Evolutionary conservation across 2,113 vertebrate genomes (phyloP).

Genomic region (Corynorhinus townsendii): DNA sequence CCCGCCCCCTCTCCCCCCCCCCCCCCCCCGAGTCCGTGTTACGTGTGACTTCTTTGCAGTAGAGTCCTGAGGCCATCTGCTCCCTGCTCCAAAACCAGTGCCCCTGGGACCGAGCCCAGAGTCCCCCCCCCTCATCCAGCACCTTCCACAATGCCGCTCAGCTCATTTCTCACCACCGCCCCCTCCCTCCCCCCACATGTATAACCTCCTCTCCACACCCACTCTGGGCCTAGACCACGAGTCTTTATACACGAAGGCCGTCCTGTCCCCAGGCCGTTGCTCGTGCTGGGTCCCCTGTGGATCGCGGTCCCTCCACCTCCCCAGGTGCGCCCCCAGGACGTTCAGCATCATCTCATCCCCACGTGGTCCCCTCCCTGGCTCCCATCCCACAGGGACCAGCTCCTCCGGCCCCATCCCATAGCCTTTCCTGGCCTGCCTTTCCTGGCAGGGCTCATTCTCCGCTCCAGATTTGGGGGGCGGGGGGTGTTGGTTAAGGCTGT

Average conservation of each 20-base stretch:
- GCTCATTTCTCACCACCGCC: not conserved
- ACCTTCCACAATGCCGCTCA: not conserved
- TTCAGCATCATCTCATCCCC: not conserved
- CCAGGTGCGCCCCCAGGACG: not conserved
- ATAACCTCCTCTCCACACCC: not conserved
- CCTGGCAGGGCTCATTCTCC: not conserved
- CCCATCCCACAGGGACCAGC: not conserved
- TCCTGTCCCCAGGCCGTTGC: not conserved
- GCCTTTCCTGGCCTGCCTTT: not conserved
- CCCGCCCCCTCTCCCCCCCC: too few species aligned
- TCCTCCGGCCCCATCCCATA: not conserved
- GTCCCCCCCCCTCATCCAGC: not conserved
- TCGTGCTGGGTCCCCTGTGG: not conserved
- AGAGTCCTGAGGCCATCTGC: not conserved
- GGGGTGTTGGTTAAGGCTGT: not conserved
- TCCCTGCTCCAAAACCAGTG: not conserved
- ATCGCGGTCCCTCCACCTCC: fast-evolving
- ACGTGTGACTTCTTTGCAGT: not conserved
- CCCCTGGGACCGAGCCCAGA: not conserved
- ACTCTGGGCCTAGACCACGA: not conserved
- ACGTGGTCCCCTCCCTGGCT: not conserved
- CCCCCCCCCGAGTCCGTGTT: not conserved
- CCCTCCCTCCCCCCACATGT: too few species aligned
- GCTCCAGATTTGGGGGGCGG: too few species aligned
- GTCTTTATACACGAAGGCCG: not conserved